Base-by-base conservation (phyloP, 2,797 vertebrate species). In the Sebastes oblongus region DNA sequence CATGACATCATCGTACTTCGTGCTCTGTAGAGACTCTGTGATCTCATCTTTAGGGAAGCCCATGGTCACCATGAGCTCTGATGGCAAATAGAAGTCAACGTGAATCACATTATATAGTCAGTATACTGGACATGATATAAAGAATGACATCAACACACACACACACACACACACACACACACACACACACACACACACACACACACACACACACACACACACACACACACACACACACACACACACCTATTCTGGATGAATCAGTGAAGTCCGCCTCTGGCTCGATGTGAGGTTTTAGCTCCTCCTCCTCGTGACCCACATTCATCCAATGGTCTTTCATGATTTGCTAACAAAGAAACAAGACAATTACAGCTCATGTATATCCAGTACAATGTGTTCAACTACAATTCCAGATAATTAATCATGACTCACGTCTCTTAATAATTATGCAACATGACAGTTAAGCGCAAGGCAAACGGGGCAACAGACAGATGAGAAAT, bases 261-360 rank as follows among this genome's bases (percentile, higher is more conserved):
- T 99, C 98, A 89, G 89, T 97, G 92, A 98, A 97, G 93, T 99
- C 97, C 4, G 96, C 95, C 86, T 99, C 97, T 4, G 98, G 98
- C 91, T 99, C 98, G 34, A 95, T 93, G 69, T 98, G 97, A 60
- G 98, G 98, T 92, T 98, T 98, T 59, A 99, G 94, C 87, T 98
- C 98, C 95, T 99, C 98, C 72, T 98, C 97, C 69, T 99, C 98
- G 0, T 98, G 97, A 89, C 98, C 97, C 86, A 98, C 97, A 85
- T 99, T 99, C 98, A 99, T 98, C 98, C 98, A 99, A 67, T 97
- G 96, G 94, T 99, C 98, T 95, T 97, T 98, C 98, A 99, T 99
- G 88, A 98, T 98, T 98, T 99, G 98, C 98, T 99, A 84, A 89
- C 78, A 85, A 82, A 84, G 59, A 79, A 87, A 86, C n/a, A 71